phyloP scores from a whole-genome alignment of 2,797 vertebrate species.

The Coregonus sp. region DNA sequence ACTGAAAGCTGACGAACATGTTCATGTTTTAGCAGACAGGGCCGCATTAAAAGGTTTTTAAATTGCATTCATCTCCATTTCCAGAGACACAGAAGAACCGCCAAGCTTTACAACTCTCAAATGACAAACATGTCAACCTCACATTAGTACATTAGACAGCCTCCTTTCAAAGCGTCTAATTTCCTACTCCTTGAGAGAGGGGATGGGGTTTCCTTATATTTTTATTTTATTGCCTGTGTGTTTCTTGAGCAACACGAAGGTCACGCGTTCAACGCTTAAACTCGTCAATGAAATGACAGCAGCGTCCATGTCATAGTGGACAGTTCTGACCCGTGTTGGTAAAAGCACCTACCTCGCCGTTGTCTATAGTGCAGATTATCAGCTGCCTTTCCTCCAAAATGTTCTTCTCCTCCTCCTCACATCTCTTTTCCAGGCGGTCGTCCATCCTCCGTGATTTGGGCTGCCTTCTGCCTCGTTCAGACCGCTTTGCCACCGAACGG shows the following conservation, averaged over 20 bases:
- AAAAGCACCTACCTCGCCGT: neutral
- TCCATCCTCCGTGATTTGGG: neutral
- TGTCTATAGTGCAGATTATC: constrained; percentile 4
- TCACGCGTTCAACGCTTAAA: neutral
- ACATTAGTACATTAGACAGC: neutral
- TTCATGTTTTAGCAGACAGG: neutral
- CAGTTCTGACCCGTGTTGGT: neutral
- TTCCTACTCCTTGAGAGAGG: neutral
- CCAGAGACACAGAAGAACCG: neutral
- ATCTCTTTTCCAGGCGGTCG: neutral
- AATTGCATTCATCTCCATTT: neutral
- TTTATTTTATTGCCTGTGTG: neutral
- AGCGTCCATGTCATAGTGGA: neutral
- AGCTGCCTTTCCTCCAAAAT: neutral
- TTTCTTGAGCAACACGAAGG: neutral
- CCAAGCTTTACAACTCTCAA: neutral
- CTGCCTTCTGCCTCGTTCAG: neutral
- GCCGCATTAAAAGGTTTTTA: neutral
- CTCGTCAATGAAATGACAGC: neutral
- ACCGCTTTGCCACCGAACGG: neutral
- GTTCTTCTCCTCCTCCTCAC: neutral
- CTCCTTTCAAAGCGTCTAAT: neutral
- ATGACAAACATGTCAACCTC: neutral
- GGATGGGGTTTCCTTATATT: neutral
- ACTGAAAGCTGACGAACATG: neutral